A percentile compares a stretch with the other conserved stretches of the same genome.
Evolutionary conservation across 2,113 vertebrate species (phyloP).

Genomic region (Pleuronectes platessa): DNA sequence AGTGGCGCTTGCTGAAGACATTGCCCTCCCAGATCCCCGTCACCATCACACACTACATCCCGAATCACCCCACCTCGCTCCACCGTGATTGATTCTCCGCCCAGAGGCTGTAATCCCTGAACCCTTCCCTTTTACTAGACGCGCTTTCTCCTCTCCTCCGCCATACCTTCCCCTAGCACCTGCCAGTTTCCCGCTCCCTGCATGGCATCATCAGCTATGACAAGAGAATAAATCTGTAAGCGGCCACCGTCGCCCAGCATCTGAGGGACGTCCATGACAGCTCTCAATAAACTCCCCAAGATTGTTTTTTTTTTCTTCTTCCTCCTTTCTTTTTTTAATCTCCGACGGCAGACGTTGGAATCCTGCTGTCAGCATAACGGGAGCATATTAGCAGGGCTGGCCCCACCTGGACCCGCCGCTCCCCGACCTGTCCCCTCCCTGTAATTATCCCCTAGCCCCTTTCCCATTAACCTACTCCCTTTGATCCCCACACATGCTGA

Average conservation of each 20-base stretch:
- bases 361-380: slow-evolving; percentile 87
- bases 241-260: slow-evolving; percentile 53
- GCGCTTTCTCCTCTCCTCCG: slow-evolving; percentile 23
- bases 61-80: slow-evolving; percentile 48
- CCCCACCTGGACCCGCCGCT: slow-evolving; percentile 82
- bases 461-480: slow-evolving; percentile 88
- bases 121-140: slow-evolving; percentile 66
- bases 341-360: slow-evolving; percentile 80
- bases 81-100: slow-evolving; percentile 71
- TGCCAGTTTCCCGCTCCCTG: slow-evolving; percentile 54
- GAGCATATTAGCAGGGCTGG: slow-evolving; percentile 83
- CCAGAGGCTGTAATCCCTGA: slow-evolving; percentile 75
- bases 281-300: slow-evolving; percentile 78
- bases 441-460: slow-evolving; percentile 86
- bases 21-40: slow-evolving; percentile 32
- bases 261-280: slow-evolving; percentile 67
- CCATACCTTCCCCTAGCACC: slow-evolving; percentile 39
- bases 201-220: slow-evolving; percentile 76
- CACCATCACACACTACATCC: slow-evolving; percentile 23
- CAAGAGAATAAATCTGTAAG: slow-evolving; percentile 78
- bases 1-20: slow-evolving; percentile 56
- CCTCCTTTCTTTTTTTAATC: slow-evolving; percentile 76
- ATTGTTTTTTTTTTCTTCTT: slow-evolving; percentile 57
- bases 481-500: slow-evolving; percentile 87
- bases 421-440: slow-evolving; percentile 82